phyloP scores from a whole-genome alignment of 2,888 invertebrate genomes.

The Eristalinus sepulchralis region DNA sequence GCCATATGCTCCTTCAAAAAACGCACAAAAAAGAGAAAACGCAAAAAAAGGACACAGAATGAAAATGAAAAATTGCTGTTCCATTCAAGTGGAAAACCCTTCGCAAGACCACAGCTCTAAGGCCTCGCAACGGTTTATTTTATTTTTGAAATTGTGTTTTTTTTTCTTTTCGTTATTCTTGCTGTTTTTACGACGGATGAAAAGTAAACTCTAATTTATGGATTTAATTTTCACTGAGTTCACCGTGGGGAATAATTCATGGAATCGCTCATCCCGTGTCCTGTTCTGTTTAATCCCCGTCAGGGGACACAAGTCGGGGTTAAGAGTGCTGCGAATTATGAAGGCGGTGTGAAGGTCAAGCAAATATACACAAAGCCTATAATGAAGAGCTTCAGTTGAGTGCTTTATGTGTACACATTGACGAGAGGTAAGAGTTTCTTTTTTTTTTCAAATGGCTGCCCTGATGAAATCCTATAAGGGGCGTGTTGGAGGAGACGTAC shows the following conservation, averaged over 20 bases:
- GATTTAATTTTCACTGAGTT: background rate
- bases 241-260: background rate
- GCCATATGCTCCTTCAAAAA: constrained; percentile 10
- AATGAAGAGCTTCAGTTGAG: background rate
- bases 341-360: background rate
- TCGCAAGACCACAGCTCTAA: background rate
- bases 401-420: background rate
- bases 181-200: background rate
- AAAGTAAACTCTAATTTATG: constrained; percentile 5
- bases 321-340: background rate
- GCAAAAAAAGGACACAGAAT: constrained; percentile 2
- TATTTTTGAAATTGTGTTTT: background rate
- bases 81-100: constrained; percentile 4
- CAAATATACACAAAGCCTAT: too few species aligned
- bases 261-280: background rate
- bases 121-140: background rate
- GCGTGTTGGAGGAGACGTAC: too few species aligned
- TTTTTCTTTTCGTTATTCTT: background rate
- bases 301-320: background rate
- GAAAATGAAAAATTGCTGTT: constrained; percentile 15
- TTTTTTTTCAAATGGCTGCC: too few species aligned
- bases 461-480: too few species aligned
- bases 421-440: too few species aligned
- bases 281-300: background rate
- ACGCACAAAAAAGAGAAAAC: background rate